Evolutionary conservation across 2,113 vertebrate genomes (phyloP).

Genomic region (Rhizomys pruinosus): DNA sequence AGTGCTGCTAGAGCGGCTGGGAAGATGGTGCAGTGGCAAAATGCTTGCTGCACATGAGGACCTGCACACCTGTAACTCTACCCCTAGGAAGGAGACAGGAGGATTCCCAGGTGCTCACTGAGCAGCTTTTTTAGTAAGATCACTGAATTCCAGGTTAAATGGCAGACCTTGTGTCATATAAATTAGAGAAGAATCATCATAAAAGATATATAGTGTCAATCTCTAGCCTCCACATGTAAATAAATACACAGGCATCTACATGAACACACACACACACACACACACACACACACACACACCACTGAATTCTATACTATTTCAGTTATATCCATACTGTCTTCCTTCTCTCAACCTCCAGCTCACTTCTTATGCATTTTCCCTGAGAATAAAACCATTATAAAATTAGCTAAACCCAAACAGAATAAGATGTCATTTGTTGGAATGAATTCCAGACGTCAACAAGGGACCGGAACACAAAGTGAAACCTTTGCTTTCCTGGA

Average conservation of each 20-base stretch:
- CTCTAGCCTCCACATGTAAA: neutral
- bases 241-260: too few relatives aligned
- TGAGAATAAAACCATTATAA: neutral
- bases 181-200: neutral
- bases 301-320: neutral
- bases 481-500: too few relatives aligned
- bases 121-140: neutral
- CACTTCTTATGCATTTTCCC: neutral
- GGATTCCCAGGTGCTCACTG: neutral
- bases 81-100: neutral
- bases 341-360: neutral
- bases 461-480: too few relatives aligned
- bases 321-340: neutral
- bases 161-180: neutral
- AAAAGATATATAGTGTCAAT: neutral
- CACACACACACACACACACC: too few relatives aligned
- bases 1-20: too few relatives aligned
- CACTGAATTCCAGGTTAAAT: neutral
- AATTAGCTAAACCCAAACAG: conserved; percentile 16
- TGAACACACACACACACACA: neutral
- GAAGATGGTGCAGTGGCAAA: neutral
- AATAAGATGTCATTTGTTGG: neutral
- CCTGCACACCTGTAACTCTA: neutral
- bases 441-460: neutral
- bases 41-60: too few relatives aligned